Base-by-base conservation (phyloP, 2,797 vertebrate genomes). In the Thamnophis elegans region DNA sequence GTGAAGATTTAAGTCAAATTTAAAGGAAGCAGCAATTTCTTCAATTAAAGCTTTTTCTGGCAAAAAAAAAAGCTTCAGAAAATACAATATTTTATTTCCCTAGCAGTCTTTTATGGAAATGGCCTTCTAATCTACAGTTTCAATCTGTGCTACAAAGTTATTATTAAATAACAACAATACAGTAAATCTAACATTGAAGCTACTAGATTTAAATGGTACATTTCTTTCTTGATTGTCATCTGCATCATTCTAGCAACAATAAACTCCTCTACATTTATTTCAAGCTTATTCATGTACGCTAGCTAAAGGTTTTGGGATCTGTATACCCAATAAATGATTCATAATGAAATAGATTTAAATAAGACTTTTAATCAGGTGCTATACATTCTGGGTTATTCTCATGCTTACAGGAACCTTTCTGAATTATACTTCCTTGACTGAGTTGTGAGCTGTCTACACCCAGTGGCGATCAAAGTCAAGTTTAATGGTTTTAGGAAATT, bases 341-440 rank as follows among this genome's bases (percentile, higher is more conserved):
- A 89, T 78, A 91, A 92, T 90, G 82, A 87, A 92, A 87, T 87
- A 92, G 91, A 88, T 56, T 92, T 89, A 92, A 93, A 47, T 87
- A 65, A 90, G 62, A n/a, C 51, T 78, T 62, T 56, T 59, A 60
- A 92, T 92, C 47, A 90, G n/a, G 55, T 93, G 82, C 32, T 73
- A 91, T 87, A 59, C 25, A 82, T 53, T 87, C 56, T 78, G 25
- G 53, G 22, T 36, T 42, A 53, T 54, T 87, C 65, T 42, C 9
- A 18, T 16, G 60, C 58, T 47, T 68, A n/a, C 51, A 86, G 55
- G 73, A 55, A 65, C 32, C 53, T 65, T 90, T 68, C 25, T 65
- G 89, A 92, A 86, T 92, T 62, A 89, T 65, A 8, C 86, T 55
- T 85, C 22, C 51, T 18, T 56, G 32, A 65, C 20, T 90, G 36